Evolutionary conservation across 2,113 vertebrate species (phyloP).

Genomic region (Malurus alboscapulatus): DNA sequence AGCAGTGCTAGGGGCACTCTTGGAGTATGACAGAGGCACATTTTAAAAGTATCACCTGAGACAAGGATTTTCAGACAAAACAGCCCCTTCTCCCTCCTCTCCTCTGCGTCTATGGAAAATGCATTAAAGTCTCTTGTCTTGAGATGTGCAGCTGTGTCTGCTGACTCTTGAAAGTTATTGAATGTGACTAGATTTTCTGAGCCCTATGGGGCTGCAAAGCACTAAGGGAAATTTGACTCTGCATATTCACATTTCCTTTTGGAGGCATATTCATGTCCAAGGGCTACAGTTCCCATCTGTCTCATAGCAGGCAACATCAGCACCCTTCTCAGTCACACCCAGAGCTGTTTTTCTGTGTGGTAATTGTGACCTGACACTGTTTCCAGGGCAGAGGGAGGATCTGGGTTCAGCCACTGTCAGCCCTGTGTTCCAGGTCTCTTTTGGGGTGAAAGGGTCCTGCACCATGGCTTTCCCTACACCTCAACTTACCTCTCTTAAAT

Average conservation of each 20-base stretch:
- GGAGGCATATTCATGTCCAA: neutral
- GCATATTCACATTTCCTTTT: neutral
- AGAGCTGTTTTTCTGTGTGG: neutral
- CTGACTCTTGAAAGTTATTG: neutral
- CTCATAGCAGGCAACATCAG: neutral
- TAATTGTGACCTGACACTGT: neutral
- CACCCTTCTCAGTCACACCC: neutral
- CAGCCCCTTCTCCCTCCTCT: neutral
- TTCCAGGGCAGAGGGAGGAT: neutral
- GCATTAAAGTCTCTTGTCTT: slow-evolving; percentile 11
- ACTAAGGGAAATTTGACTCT: neutral
- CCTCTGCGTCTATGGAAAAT: neutral
- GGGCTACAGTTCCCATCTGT: neutral
- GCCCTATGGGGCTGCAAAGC: neutral
- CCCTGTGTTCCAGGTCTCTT: neutral
- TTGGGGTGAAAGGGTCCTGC: neutral
- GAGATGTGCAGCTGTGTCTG: neutral
- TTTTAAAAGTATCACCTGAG: neutral
- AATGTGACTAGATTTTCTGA: neutral
- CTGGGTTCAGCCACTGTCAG: neutral
- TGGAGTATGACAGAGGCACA: rapidly evolving
- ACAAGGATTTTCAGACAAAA: slow-evolving; percentile 9
- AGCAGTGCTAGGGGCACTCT: neutral
- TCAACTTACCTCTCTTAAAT: neutral
- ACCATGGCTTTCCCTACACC: neutral